Conservation (phyloP, 2,888 invertebrate genomes). For the Pandemis cinnamomeana region DNA sequence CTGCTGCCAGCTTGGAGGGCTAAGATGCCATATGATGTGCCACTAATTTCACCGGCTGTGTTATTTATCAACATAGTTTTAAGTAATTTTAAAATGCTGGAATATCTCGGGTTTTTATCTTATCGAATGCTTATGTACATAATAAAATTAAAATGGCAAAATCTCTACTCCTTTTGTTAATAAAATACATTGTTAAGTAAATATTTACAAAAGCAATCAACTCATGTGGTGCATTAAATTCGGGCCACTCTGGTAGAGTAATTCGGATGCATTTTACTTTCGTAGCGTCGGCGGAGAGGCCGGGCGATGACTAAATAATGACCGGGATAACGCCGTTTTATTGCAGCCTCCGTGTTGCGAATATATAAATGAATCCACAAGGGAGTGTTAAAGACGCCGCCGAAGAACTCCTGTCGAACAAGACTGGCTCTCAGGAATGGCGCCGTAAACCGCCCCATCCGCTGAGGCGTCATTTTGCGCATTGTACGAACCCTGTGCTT, state of each 20-base stretch:
- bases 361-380: constrained; percentile 83
- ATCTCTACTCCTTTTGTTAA: background rate
- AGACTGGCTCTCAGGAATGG: constrained; percentile 78
- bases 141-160: too few relatives aligned
- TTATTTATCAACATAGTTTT: too few relatives aligned
- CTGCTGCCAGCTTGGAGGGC: too few relatives aligned
- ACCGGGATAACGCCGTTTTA: constrained; percentile 84
- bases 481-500: constrained; percentile 65
- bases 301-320: constrained; percentile 84
- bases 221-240: constrained; percentile 36
- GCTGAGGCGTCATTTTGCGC: constrained; percentile 76
- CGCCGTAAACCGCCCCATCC: constrained; percentile 80
- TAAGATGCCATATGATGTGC: too few relatives aligned
- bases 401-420: constrained; percentile 81
- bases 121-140: too few relatives aligned
- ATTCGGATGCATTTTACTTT: constrained; percentile 79
- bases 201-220: constrained; percentile 29
- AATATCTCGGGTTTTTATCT: too few relatives aligned
- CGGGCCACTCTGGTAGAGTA: constrained; percentile 50
- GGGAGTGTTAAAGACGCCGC: constrained; percentile 83
- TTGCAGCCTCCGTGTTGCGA: constrained; percentile 82
- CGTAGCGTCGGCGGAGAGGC: constrained; percentile 63
- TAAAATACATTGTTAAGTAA: background rate
- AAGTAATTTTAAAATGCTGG: too few relatives aligned
- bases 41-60: too few relatives aligned